phyloP scores from a whole-genome alignment of 1,140 invertebrate species.

The Trichoplusia ni region DNA sequence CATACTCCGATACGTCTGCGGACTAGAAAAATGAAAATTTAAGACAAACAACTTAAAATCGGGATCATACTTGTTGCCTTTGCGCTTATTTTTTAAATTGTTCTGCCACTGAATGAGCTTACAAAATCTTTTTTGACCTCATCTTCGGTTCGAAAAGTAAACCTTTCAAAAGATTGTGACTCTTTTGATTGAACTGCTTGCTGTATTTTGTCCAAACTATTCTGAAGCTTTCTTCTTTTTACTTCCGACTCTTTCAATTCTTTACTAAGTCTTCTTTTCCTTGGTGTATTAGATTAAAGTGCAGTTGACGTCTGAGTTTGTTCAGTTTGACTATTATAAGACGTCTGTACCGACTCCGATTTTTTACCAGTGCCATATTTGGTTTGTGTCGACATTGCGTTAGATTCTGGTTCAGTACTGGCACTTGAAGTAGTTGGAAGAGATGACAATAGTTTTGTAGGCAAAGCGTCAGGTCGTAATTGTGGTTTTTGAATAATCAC shows the following conservation, averaged over 20 bases:
- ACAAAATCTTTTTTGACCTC: too few species aligned
- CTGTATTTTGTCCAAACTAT: neutral
- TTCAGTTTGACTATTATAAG: too few species aligned
- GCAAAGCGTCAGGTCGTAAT: slow-evolving; percentile 17
- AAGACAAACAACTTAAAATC: neutral
- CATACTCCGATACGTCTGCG: neutral
- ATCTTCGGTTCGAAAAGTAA: neutral
- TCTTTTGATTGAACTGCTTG: slow-evolving; percentile 7
- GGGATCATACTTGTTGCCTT: neutral
- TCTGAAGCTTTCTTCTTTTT: slow-evolving; percentile 5
- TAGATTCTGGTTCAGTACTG: slow-evolving; percentile 3
- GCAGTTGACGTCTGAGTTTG: neutral
- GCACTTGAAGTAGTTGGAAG: neutral
- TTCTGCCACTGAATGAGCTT: too few species aligned
- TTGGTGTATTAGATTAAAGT: neutral
- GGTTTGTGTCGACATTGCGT: slow-evolving; percentile 18
- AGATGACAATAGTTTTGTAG: slow-evolving; percentile 7
- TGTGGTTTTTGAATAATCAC: slow-evolving; percentile 22
- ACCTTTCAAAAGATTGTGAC: neutral
- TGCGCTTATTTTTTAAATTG: neutral
- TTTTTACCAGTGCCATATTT: too few species aligned
- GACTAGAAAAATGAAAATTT: neutral
- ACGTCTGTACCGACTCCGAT: too few species aligned
- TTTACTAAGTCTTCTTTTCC: neutral
- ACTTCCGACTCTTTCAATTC: neutral